Percentiles rank a stretch among this genome's conserved stretches.
phyloP scores from a whole-genome alignment of 1,140 invertebrate species.

The Venustaconcha ellipsiformis region DNA sequence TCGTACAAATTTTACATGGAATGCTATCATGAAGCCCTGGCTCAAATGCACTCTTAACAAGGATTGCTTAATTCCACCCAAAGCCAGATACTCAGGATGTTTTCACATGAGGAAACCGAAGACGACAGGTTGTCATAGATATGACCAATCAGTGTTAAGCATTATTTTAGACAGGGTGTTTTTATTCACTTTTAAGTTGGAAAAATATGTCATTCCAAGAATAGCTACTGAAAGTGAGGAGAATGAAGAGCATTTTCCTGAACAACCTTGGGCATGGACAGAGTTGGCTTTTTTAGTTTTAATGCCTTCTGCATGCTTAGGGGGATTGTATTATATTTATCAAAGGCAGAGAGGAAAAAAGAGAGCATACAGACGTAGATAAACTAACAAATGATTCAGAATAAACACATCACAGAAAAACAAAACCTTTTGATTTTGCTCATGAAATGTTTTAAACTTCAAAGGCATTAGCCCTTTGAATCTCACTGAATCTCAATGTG shows the following conservation, averaged over 20 bases:
- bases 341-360: not conserved
- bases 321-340: constrained; percentile 25
- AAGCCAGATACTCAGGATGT: constrained; percentile 46
- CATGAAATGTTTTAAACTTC: too few relatives aligned
- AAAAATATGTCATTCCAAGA: constrained; percentile 38
- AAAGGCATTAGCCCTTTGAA: too few relatives aligned
- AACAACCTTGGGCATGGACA: constrained; percentile 41
- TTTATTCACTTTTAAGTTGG: constrained; percentile 40
- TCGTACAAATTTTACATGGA: constrained; percentile 50
- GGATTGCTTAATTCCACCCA: constrained; percentile 52
- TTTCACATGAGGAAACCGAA: constrained; percentile 54
- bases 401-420: too few relatives aligned
- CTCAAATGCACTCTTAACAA: constrained; percentile 53
- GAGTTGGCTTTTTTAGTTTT: constrained; percentile 31
- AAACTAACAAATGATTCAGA: too few relatives aligned
- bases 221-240: constrained; percentile 15
- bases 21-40: constrained; percentile 56
- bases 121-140: constrained; percentile 60
- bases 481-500: too few relatives aligned
- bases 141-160: constrained; percentile 57
- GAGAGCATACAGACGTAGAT: too few relatives aligned
- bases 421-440: too few relatives aligned
- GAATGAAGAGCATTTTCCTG: constrained; percentile 37
- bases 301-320: constrained; percentile 23
- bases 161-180: constrained; percentile 54